phyloP scores from a whole-genome alignment of 2,888 invertebrate species.

The Scaptomyza cyrtandrae region DNA sequence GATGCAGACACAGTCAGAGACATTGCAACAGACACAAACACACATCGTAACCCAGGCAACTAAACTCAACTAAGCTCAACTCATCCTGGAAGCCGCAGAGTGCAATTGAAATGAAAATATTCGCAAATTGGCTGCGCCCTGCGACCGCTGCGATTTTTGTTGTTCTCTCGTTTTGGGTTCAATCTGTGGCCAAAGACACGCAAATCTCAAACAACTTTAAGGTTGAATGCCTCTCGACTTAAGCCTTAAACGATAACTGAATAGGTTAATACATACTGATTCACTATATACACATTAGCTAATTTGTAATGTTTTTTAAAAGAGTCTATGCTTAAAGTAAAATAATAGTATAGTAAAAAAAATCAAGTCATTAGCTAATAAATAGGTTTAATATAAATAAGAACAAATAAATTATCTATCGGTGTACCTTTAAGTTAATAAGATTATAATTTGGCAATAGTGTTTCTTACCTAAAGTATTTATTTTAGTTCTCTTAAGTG shows the following conservation, averaged over 20 bases:
- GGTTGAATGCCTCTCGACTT: conserved; percentile 12
- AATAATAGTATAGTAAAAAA: no score
- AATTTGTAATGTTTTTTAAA: not conserved
- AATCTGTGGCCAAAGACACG: conserved; percentile 32
- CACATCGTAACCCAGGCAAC: conserved; percentile 6
- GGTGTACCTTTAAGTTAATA: no score
- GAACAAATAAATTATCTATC: no score
- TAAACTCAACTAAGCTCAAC: conserved; percentile 3
- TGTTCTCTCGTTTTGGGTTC: conserved; percentile 11
- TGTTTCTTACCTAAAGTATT: no score
- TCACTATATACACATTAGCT: not conserved
- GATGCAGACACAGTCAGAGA: conserved; percentile 30
- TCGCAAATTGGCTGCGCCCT: conserved; percentile 82
- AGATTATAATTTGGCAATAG: no score
- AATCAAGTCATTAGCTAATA: no score
- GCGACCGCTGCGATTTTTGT: conserved; percentile 44
- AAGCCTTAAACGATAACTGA: conserved; percentile 14
- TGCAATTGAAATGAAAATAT: conserved; percentile 82
- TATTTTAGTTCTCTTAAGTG: no score
- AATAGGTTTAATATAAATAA: no score
- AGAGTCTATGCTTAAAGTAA: no score
- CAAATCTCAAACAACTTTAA: conserved; percentile 47
- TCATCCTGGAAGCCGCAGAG: conserved; percentile 64
- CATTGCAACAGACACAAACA: conserved; percentile 15
- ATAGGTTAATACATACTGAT: conserved; percentile 5